Conservation (phyloP, 1,140 invertebrate genomes). For the Drosophila tsacasi region DNA sequence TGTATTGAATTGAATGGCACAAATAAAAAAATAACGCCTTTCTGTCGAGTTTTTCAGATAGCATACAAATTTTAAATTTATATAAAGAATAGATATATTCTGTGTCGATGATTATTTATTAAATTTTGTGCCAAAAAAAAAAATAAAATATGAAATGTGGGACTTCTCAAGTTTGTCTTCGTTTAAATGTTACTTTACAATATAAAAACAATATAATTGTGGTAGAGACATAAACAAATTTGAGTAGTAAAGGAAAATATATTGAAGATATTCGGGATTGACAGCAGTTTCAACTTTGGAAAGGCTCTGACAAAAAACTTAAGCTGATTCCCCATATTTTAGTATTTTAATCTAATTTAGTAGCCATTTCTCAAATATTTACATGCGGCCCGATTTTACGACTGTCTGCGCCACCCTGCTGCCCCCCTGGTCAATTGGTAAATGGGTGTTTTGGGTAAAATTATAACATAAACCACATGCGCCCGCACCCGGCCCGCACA, state of each 20-base stretch:
- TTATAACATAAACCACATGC: constrained; percentile 79
- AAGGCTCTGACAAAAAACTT: neutral
- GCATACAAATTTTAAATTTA: neutral
- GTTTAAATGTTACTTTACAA: too few relatives aligned
- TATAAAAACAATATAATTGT: too few relatives aligned
- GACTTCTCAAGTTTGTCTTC: too few relatives aligned
- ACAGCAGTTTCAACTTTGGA: neutral
- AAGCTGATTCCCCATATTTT: neutral
- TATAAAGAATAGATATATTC: neutral
- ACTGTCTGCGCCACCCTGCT: constrained; percentile 51
- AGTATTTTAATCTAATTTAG: constrained; percentile 38
- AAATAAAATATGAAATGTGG: too few relatives aligned
- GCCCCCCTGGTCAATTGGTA: constrained; percentile 47
- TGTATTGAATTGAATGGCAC: neutral
- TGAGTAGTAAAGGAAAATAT: too few relatives aligned
- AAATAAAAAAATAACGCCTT: neutral
- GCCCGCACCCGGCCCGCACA: constrained; percentile 26
- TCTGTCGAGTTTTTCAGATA: neutral
- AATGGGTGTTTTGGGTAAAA: constrained; percentile 83
- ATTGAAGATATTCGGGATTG: too few relatives aligned
- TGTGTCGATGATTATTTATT: too few relatives aligned
- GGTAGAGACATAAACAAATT: too few relatives aligned
- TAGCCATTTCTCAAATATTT: constrained; percentile 53
- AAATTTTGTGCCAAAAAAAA: too few relatives aligned
- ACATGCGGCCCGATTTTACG: constrained; percentile 71